A percentile compares a stretch with the other conserved stretches of the same genome.
Conservation (phyloP, 1,140 invertebrate genomes). For the Melanaphis sacchari region DNA sequence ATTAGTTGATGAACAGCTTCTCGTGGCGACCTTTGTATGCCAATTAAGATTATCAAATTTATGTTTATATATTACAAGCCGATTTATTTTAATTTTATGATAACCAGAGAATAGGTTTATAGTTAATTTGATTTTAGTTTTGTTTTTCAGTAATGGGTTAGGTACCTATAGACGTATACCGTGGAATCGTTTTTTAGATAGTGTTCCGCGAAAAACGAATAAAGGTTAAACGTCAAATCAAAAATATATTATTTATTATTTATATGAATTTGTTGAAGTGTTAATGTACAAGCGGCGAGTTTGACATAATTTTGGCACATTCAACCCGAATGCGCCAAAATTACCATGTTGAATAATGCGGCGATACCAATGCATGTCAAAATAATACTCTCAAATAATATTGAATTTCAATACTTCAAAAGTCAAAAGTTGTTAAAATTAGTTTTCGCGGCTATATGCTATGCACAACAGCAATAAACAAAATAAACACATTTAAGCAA, state of each 20-base stretch:
- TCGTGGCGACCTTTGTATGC: neutral
- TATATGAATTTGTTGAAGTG: no score
- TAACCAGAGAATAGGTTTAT: neutral
- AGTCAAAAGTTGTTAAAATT: neutral
- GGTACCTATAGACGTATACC: no score
- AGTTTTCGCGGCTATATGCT: neutral
- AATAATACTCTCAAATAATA: neutral
- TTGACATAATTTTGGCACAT: no score
- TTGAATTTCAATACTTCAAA: neutral
- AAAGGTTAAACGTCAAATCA: no score
- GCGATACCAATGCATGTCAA: no score
- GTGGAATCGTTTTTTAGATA: no score
- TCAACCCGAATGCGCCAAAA: neutral
- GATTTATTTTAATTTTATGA: neutral
- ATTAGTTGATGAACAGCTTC: neutral
- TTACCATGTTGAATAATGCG: no score
- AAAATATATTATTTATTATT: no score
- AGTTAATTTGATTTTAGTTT: slow-evolving; percentile 1
- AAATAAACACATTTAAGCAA: neutral
- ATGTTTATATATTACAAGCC: neutral
- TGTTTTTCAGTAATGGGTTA: neutral
- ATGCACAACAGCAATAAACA: neutral
- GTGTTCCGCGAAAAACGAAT: no score
- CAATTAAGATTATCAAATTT: neutral
- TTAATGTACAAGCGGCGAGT: no score